Evolutionary conservation across 2,797 vertebrate species (phyloP).

Genomic region (Phalanger gymnotis): DNA sequence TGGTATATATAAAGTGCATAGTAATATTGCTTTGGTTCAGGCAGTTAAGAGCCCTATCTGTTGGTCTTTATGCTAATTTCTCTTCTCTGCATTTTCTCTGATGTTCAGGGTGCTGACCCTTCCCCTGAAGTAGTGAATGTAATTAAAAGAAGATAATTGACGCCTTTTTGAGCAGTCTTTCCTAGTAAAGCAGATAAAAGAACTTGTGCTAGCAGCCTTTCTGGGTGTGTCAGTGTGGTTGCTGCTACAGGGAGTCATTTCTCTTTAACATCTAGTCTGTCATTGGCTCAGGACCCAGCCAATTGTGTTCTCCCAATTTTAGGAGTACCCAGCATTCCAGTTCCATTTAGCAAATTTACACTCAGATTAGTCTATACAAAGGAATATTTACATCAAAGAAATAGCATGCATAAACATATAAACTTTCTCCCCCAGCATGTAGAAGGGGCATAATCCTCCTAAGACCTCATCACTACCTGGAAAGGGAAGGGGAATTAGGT

Average conservation of each 20-base stretch:
- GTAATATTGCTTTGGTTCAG: no score
- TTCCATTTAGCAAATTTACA: not conserved
- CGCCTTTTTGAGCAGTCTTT: no score
- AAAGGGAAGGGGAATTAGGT: not conserved
- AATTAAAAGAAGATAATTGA: no score
- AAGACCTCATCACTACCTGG: not conserved
- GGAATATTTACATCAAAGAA: not conserved
- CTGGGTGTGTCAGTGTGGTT: no score
- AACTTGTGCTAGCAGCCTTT: no score
- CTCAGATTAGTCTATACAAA: not conserved
- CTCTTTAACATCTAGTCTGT: not conserved
- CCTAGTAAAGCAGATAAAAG: no score
- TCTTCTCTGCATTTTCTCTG: no score
- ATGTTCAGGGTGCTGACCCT: no score
- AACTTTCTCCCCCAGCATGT: not conserved
- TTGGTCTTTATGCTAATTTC: no score
- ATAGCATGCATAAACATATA: not conserved
- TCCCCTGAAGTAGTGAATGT: no score
- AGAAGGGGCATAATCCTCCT: not conserved
- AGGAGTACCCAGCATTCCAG: not conserved
- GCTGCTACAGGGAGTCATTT: not conserved
- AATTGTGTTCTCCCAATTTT: not conserved
- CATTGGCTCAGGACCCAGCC: not conserved
- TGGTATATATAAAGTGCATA: no score
- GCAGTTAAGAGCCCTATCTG: no score